phyloP scores from a whole-genome alignment of 2,113 vertebrate genomes.

The Gasterosteus aculeatus region DNA sequence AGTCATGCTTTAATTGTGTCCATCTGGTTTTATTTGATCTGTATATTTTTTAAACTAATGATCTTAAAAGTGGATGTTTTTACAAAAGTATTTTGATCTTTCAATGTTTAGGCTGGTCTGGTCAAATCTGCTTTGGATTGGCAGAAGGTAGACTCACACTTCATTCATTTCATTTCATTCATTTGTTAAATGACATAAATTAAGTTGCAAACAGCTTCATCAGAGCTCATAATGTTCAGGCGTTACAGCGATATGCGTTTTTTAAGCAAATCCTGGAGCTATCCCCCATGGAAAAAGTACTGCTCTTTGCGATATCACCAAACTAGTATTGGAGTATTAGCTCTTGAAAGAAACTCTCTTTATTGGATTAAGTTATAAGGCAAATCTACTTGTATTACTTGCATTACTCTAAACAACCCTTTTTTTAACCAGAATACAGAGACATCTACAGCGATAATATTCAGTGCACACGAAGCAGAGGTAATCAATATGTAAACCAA shows the following conservation, averaged over 20 bases:
- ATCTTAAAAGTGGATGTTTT: too few species aligned
- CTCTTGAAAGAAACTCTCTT: neutral
- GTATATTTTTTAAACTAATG: neutral
- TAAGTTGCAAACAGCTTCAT: too few species aligned
- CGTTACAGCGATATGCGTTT: neutral
- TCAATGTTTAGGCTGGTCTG: neutral
- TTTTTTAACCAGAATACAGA: neutral
- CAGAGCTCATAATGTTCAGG: neutral
- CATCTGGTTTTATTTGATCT: neutral
- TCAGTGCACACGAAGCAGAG: neutral
- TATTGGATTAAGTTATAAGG: neutral
- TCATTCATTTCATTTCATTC: neutral
- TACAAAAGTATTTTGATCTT: neutral
- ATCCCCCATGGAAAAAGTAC: neutral
- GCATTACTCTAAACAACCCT: neutral
- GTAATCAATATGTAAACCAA: neutral
- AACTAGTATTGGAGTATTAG: neutral
- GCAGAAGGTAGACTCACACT: neutral
- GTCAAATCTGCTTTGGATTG: neutral
- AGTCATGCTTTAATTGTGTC: neutral
- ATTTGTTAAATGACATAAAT: neutral
- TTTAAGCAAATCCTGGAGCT: too few species aligned
- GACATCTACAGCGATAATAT: neutral
- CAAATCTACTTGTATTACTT: slow-evolving; percentile 1
- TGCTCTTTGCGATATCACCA: neutral